These are phyloP conservation scores for Mormoops blainvillei DNA, from an alignment of 2,113 vertebrate species.

Conservation along the genomic window DNA sequence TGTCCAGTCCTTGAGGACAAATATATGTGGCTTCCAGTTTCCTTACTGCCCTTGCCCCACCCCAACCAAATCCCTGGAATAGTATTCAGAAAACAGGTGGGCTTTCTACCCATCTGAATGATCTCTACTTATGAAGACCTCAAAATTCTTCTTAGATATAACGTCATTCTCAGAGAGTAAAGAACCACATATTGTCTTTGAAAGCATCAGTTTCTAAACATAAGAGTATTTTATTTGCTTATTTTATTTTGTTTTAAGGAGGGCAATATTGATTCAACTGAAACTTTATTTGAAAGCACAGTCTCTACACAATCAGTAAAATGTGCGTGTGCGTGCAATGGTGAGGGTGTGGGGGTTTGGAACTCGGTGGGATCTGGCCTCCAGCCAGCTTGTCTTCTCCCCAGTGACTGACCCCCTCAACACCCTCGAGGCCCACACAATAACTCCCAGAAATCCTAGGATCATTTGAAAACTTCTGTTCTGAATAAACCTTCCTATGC, in stretches of 20 bases:
- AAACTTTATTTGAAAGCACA: not conserved
- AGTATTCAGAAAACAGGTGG: not conserved
- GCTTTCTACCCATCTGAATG: not conserved
- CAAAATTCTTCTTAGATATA: not conserved
- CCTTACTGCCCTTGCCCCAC: not conserved
- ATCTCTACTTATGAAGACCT: not conserved
- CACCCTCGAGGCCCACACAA: not conserved
- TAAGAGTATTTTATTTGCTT: not conserved
- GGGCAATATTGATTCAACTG: not conserved
- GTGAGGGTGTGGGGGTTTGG: not conserved
- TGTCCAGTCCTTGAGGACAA: not conserved
- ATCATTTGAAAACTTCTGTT: not conserved
- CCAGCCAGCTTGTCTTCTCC: not conserved
- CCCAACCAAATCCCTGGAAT: not conserved
- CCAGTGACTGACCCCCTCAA: not conserved
- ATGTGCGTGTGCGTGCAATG: too few relatives aligned
- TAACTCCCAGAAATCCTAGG: not conserved
- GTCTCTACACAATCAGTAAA: not conserved
- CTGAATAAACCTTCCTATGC: not conserved
- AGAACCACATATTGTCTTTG: not conserved
- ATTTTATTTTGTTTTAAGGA: not conserved
- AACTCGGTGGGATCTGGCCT: not conserved
- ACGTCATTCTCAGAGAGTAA: not conserved
- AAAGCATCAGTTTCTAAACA: not conserved
- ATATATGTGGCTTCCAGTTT: not conserved